Evolutionary conservation across 2,113 vertebrate genomes (phyloP), one percentile per base, ranked within the genome.

Genomic region (Bombycilla garrulus): DNA sequence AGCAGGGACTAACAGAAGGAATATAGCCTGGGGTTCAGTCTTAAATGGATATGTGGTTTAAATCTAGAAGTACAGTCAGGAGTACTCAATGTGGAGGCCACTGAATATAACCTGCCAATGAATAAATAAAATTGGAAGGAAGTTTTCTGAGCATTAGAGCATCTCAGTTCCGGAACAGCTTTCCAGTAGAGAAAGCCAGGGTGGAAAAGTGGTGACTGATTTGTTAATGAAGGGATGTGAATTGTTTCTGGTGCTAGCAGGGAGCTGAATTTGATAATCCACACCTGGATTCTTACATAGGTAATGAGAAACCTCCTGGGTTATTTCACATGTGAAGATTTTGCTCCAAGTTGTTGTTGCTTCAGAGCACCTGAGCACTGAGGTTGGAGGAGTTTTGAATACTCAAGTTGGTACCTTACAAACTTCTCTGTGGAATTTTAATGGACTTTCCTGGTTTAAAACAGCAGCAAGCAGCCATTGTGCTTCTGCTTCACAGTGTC

Each of bases 261-360:
- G 64, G 80, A 53, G 4, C 44, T 77, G 91, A 61, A 31, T 83
- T 36, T 56, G 62, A 66, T 88, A 83, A 80, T 83, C 64, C 83
- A 78, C 93, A 62, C 81, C 67, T 86, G 35, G 15, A 53, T 85
- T 65, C 86, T 88, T 82, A 80, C 40, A 25, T 65, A 64, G 85
- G 10, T 28, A 31, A 31, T 6, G 45, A 73, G 80, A 65, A 83
- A 20, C 45, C 54, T 58, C 13, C 40, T 83, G 67, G 11, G 18
- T 77, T 69, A 3, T 48, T 92, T 81, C 76, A 65, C 25, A 8
- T 6, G 45, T 38, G n/a, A 44, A 76, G 47, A 5, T 77, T 88
- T 81, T 83, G 36, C 86, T 70, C 71, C 42, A 23, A 51, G 57
- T 80, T 87, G 25, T 73, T 92, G 18, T 0, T 82, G 69, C 47